Evolutionary conservation across 2,797 vertebrate genomes (phyloP).

Genomic region (Alfaro cultratus): DNA sequence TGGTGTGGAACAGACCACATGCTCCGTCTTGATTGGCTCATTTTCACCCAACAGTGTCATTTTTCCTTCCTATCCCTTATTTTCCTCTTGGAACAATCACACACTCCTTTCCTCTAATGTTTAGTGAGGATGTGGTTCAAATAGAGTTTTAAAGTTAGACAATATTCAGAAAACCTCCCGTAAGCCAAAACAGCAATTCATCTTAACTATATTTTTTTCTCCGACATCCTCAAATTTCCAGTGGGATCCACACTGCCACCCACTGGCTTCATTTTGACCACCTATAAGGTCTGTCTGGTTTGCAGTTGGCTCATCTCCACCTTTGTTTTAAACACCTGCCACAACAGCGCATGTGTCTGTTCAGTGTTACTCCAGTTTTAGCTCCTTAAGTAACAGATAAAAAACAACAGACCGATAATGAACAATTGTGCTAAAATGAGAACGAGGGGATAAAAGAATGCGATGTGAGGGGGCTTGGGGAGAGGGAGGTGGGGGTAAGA

Average conservation of each 20-base stretch:
- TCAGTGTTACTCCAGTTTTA: not conserved
- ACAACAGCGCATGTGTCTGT: not conserved
- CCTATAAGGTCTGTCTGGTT: not conserved
- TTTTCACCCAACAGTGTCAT: constrained; percentile 25
- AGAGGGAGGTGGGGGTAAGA: not conserved
- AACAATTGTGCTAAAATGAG: constrained; percentile 20
- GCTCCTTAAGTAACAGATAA: not conserved
- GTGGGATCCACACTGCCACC: not conserved
- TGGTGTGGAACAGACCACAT: constrained; percentile 69
- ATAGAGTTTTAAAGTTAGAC: not conserved
- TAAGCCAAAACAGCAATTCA: not conserved
- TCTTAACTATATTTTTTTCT: not conserved
- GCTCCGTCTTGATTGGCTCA: constrained; percentile 39
- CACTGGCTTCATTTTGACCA: not conserved
- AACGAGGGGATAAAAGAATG: constrained; percentile 16
- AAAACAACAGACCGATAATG: constrained; percentile 5
- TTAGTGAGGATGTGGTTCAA: not conserved
- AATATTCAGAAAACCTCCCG: not conserved
- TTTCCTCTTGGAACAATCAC: constrained; percentile 18
- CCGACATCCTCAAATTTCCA: not conserved
- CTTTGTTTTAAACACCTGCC: not conserved
- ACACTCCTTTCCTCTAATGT: constrained; percentile 8
- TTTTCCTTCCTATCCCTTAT: constrained; percentile 5
- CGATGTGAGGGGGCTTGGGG: constrained; percentile 6
- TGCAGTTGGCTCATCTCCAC: not conserved